Conservation (phyloP, 2,888 invertebrate species). For the Reticulitermes lucifugus region DNA sequence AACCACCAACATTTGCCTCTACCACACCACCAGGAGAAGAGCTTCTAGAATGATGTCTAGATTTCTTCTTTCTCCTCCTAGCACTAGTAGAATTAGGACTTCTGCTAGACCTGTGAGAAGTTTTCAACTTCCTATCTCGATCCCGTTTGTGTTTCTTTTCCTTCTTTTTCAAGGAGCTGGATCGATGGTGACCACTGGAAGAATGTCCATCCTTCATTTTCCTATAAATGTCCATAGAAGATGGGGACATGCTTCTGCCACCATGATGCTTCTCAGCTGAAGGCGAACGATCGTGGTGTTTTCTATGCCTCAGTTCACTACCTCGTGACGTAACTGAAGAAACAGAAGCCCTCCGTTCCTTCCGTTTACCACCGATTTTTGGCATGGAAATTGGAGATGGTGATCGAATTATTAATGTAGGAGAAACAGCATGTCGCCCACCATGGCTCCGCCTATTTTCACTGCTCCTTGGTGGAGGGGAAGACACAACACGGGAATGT, state of each 20-base stretch:
- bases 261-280: conserved; percentile 55
- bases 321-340: conserved; percentile 59
- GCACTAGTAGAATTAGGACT: conserved; percentile 60
- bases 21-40: conserved; percentile 62
- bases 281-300: conserved; percentile 60
- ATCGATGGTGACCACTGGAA: conserved; percentile 45
- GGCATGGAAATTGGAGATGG: conserved; percentile 64
- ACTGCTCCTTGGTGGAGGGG: conserved; percentile 38
- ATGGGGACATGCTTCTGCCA: conserved; percentile 46
- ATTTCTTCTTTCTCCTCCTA: conserved; percentile 72
- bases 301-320: conserved; percentile 61
- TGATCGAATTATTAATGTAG: conserved; percentile 31
- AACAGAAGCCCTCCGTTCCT: conserved; percentile 62
- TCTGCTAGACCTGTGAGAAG: conserved; percentile 64
- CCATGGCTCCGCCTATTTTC: conserved; percentile 30
- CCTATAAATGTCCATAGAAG: conserved; percentile 48
- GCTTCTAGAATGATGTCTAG: conserved; percentile 63
- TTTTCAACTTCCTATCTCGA: conserved; percentile 77
- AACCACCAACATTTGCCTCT: conserved; percentile 14
- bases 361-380: conserved; percentile 54
- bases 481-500: conserved; percentile 38
- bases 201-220: conserved; percentile 50
- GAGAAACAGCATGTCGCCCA: conserved; percentile 36
- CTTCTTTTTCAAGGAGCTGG: conserved; percentile 57
- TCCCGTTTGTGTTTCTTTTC: conserved; percentile 66